Evolutionary conservation across 1,140 invertebrate species (phyloP), one percentile per base, ranked within the genome.

Genomic region (Teleopsis dalmanni): DNA sequence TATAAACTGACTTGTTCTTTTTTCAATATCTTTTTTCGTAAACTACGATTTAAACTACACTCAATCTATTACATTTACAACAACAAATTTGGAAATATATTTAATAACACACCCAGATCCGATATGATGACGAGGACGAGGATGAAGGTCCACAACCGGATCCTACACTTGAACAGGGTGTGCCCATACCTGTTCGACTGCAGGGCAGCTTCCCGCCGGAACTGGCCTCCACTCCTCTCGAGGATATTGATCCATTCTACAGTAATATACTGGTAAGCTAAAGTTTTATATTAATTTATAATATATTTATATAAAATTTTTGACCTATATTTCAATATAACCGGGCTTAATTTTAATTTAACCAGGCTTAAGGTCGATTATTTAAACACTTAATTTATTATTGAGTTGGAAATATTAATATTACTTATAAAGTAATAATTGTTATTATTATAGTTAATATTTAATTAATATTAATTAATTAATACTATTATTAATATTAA

Each of bases 101-200:
- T 11, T 41, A 33, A 43, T 21, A 35, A 48, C 14, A 36, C 43
- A 19, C 27, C 25, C 75, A 93, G 88, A 83, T 89, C 78, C 88
- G 88, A 75, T 91, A 91, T 80, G 88, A 93, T 75, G 90, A 93
- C 78, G 89, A 93, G 76, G 91, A 93, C 77, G 90, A 92, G 78
- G 90, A 93, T 81, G 90, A 93, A 81, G 90, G 88, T 72, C 88
- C 89, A 67, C 88, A 91, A 77, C 88, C 91, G 69, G 91, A 95
- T 77, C 82, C 87, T 60, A 88, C 87, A 74, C 80, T 95, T 76
- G 91, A 94, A 78, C 88, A 91, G 78, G 91, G 91, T 65, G 82
- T 85, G 72, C 87, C 89, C 54, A 75, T 94, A 73, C 90, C 90
- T 67, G 86, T 89, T 75, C 81, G 87, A 73, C 75, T 94, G 77